phyloP scores from a whole-genome alignment of 2,888 invertebrate genomes.

The Steinernema hermaphroditum region DNA sequence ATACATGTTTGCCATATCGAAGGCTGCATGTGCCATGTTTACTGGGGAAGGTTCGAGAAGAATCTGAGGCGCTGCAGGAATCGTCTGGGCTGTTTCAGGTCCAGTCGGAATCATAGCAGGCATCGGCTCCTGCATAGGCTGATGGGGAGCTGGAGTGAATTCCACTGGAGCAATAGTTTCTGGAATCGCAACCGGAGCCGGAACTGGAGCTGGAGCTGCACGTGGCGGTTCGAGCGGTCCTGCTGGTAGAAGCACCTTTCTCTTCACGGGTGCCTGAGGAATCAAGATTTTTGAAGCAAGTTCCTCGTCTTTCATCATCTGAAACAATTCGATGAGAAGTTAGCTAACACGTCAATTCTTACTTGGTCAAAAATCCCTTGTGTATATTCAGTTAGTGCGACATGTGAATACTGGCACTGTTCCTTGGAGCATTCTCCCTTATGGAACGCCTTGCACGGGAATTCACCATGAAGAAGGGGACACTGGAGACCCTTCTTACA shows the following conservation, averaged over 20 bases:
- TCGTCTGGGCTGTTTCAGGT: too few species aligned
- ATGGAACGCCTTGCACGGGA: constrained; percentile 57
- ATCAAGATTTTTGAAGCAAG: constrained; percentile 39
- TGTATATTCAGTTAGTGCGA: constrained; percentile 63
- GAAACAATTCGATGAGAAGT: constrained; percentile 34
- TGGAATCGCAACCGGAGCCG: too few species aligned
- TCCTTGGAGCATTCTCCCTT: constrained; percentile 60
- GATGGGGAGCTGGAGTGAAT: too few species aligned
- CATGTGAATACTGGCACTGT: constrained; percentile 63
- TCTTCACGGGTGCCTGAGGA: constrained; percentile 38
- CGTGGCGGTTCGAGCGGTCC: constrained; percentile 36
- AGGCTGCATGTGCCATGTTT: too few species aligned
- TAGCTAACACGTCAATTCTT: too few species aligned
- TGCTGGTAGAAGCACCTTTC: constrained; percentile 57
- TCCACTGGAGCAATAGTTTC: too few species aligned
- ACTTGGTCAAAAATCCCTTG: constrained; percentile 59
- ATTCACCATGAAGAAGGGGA: constrained; percentile 63
- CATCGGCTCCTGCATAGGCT: background rate
- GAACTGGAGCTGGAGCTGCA: background rate
- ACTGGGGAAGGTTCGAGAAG: too few species aligned
- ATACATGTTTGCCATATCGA: too few species aligned
- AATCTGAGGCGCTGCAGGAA: too few species aligned
- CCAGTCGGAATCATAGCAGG: too few species aligned
- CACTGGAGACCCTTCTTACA: constrained; percentile 59
- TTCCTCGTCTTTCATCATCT: constrained; percentile 50